Evolutionary conservation across 2,113 vertebrate species (phyloP), one percentile per base, ranked within the genome.

Genomic region (Heloderma charlesbogerti): DNA sequence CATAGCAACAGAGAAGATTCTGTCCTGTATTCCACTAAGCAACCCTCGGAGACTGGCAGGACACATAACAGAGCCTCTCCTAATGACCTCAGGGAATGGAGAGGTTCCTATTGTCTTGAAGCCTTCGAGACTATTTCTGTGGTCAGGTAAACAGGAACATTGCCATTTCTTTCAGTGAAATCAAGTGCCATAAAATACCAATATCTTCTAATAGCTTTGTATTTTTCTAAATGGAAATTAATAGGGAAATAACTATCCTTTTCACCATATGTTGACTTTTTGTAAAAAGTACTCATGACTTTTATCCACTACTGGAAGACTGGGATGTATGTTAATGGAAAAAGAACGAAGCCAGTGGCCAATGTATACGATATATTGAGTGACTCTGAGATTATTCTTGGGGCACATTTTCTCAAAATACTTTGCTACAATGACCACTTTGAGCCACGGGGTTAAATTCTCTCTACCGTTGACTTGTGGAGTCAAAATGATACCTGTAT

Each of bases 131-230:
- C 48, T 88, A 84, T 15, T 7, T 80, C 93, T 75, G 27, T 29
- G 31, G 31, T 31, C 31, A 90, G 18, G 25, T 82, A 69, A 60
- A 86, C 7, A 6, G 6, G 54, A 95, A 89, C 66, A 8, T 6
- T 87, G 1, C 3, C 86, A 18, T 88, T 90, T 92, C 83, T 45
- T 40, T 71, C 48, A 81, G 87, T 88, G 90, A 45, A 91, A 89
- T 45, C 57, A 71, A 82, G 6, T 88, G 54, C 57, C 72, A 67
- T 86, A 40, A 10, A 84, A 15, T 25, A 77, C 81, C 82, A 91
- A 3, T 90, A 89, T 31, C 43, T 90, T 89, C 51, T 74, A 57
- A 29, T 84, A 63, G 40, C 29, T 77, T 72, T 54, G 13, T 90
- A 34, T 43, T 81, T 81, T 15, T 60, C 2, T 83, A 83, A 82